Evolutionary conservation across 2,113 vertebrate genomes (phyloP).

Genomic region (Marcusenius ussheri): DNA sequence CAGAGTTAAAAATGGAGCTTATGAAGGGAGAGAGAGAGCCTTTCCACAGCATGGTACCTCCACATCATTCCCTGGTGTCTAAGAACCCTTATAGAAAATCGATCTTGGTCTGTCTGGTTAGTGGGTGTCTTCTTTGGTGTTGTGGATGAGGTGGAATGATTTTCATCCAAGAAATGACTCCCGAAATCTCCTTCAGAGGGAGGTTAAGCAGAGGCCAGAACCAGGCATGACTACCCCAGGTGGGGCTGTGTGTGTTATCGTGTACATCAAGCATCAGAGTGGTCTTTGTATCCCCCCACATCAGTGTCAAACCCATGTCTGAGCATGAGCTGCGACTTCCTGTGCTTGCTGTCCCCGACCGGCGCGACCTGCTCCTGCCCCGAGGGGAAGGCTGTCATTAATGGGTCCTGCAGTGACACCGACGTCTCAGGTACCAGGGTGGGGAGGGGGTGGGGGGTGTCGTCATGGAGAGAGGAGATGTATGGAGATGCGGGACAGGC

Average conservation of each 20-base stretch:
- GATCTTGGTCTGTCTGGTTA: background rate
- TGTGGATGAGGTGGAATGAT: background rate
- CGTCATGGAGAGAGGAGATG: background rate
- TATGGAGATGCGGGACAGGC: background rate
- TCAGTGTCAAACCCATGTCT: slow-evolving; percentile 74
- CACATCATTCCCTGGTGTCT: background rate
- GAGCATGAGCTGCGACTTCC: slow-evolving; percentile 68
- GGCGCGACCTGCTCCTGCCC: slow-evolving; percentile 74
- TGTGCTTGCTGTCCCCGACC: slow-evolving; percentile 74
- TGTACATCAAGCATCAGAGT: background rate
- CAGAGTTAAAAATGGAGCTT: background rate
- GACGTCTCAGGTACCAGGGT: slow-evolving; percentile 61
- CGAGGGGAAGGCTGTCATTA: slow-evolving; percentile 72
- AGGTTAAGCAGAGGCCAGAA: background rate
- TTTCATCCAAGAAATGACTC: slow-evolving; percentile 7
- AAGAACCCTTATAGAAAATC: slow-evolving; percentile 11
- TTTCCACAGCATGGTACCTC: background rate
- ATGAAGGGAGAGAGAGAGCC: background rate
- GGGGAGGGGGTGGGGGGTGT: background rate
- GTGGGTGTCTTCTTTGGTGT: background rate
- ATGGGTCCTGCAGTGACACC: slow-evolving; percentile 70
- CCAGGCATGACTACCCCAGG: background rate
- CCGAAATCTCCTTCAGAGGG: background rate
- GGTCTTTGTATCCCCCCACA: background rate
- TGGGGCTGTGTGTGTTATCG: background rate